Conservation (phyloP, 1,140 invertebrate species). For the Drosophila auraria region DNA sequence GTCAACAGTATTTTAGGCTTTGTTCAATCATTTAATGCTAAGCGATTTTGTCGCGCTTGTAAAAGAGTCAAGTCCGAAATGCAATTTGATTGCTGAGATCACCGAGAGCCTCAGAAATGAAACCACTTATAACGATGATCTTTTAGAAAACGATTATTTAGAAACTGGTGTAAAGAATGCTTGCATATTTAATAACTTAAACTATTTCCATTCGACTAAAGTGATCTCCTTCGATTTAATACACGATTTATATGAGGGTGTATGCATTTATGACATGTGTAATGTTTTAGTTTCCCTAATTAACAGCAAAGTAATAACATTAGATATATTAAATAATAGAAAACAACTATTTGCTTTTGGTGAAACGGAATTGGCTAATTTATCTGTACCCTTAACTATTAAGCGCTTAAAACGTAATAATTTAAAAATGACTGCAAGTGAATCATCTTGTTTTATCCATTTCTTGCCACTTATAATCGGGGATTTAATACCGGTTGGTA, state of each 20-base stretch:
- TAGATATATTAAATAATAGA: not conserved
- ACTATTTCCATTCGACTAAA: not conserved
- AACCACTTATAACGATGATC: not conserved
- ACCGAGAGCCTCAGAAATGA: not conserved
- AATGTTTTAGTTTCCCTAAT: not conserved
- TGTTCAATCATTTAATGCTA: conserved; percentile 1
- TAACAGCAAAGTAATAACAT: not conserved
- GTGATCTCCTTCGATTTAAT: not conserved
- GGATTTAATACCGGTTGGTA: not conserved
- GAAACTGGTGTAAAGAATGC: not conserved
- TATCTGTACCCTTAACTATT: not conserved
- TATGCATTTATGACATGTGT: conserved; percentile 1
- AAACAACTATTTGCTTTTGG: not conserved
- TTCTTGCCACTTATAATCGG: not conserved
- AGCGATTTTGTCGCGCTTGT: not conserved
- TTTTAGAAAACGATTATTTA: not conserved
- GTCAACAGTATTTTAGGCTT: not conserved
- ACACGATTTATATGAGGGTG: not conserved
- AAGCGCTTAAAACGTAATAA: not conserved
- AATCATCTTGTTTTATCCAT: not conserved
- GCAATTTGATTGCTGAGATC: not conserved
- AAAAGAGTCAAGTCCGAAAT: not conserved
- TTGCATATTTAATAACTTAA: not conserved
- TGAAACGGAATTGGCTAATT: not conserved
- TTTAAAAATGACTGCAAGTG: not conserved